These are phyloP conservation scores for Bimastos eiseni DNA, from an alignment of 2,888 invertebrate species.

Conservation along the genomic window DNA sequence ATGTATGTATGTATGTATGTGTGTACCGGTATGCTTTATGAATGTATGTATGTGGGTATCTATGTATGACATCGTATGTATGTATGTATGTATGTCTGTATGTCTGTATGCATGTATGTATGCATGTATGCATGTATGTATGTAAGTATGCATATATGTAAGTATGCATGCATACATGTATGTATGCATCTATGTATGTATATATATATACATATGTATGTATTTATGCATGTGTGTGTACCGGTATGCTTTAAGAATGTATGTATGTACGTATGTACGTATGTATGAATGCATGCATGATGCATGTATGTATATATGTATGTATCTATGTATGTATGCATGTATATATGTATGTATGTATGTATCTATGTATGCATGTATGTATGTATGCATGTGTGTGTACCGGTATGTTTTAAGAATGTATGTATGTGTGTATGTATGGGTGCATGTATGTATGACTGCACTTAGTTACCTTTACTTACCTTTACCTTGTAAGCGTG, in stretches of 20 bases:
- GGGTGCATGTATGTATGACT: neutral
- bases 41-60: neutral
- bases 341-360: conserved; percentile 34
- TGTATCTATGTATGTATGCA: neutral
- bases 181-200: neutral
- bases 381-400: conserved; percentile 31
- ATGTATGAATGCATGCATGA: no score
- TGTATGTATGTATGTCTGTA: no score
- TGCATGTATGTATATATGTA: neutral
- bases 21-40: neutral
- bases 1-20: conserved; percentile 28
- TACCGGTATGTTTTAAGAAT: neutral
- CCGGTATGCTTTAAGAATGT: no score
- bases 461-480: neutral
- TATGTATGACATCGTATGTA: no score
- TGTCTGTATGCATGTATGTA: neutral
- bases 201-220: neutral
- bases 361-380: conserved; percentile 33
- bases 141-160: neutral
- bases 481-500: neutral
- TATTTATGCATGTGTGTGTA: neutral
- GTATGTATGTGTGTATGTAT: no score
- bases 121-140: neutral
- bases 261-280: neutral
- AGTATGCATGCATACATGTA: neutral